Conservation (phyloP, 2,888 invertebrate genomes). For the Eristalinus aeneus region DNA sequence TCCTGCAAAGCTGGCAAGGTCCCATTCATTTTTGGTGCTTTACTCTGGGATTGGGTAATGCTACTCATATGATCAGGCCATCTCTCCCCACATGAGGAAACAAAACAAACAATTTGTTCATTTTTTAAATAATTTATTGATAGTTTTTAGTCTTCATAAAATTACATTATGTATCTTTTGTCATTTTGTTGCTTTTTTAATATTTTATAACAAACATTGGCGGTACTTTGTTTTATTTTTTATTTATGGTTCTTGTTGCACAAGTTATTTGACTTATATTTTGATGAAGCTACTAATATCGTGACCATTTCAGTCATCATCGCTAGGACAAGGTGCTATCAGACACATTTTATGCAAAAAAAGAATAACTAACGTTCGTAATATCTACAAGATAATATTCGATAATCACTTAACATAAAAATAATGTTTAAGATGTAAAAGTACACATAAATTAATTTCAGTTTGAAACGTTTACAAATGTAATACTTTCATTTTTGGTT, state of each 20-base stretch:
- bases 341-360: background rate
- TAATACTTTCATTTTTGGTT: no score
- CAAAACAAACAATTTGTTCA: background rate
- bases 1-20: no score
- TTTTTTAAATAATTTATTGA: background rate
- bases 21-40: no score
- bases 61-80: no score
- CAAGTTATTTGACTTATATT: background rate
- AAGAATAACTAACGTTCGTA: background rate
- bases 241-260: background rate
- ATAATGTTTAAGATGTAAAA: background rate
- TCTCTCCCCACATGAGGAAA: no score
- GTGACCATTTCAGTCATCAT: no score
- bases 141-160: background rate
- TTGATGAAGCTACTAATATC: background rate
- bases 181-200: background rate
- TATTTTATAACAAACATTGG: background rate
- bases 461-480: no score
- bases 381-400: background rate
- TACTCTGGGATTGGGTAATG: no score
- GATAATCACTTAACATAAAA: background rate
- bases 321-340: background rate
- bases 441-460: background rate
- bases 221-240: background rate
- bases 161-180: background rate